Base-by-base conservation (phyloP, 2,888 invertebrate species). In the Pandemis cinnamomeana region DNA sequence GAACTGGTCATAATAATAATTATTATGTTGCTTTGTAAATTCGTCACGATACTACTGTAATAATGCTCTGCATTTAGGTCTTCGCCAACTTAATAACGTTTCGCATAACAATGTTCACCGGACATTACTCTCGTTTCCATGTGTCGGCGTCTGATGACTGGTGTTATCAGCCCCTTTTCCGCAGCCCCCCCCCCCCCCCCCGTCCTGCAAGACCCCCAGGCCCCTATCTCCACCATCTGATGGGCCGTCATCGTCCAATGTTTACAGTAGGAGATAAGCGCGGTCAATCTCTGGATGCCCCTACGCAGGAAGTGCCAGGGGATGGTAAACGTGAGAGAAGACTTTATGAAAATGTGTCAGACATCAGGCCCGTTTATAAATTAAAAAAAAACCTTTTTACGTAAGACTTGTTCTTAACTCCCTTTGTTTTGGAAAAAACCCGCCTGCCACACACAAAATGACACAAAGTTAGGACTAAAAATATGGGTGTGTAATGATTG, bases 261-360 rank as follows among this genome's bases (percentile, higher is more conserved):
- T 90, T 90, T 90, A 84, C 87, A 83, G 78, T 80, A 80, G 78
- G 80, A 89, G 89, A 90, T 90, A 88, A 89, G 88, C 88, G 86
- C 87, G 89, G 89, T 88, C 86, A 85, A 89, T 88, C 89, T 87
- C 79, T 82, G 85, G 82, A 82, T 86, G 80, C 86, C 86, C 77
- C 86, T 78, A 75, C 67, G 71, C 82, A 83, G 84, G 85, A 87
- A 83, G 80, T 81, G 72, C 79, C 79, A 79, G 72, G 44, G 73
- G 27, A 67, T 66, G 66, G 71, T 48, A 20, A 10, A 5, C 13
- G 53, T 41, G 15, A 67, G 72, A 77, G 72, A 44, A 51, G 67
- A 55, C 66, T 70, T 55, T 8, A 20, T 15, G 15, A 15, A 53
- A 15, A 53, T 55, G 20, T 15, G 4, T 55, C 11, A 11, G 3